Percentiles rank a stretch among this genome's conserved stretches.
Conservation (phyloP, 2,797 vertebrate species). For the Gambusia yucatana region DNA sequence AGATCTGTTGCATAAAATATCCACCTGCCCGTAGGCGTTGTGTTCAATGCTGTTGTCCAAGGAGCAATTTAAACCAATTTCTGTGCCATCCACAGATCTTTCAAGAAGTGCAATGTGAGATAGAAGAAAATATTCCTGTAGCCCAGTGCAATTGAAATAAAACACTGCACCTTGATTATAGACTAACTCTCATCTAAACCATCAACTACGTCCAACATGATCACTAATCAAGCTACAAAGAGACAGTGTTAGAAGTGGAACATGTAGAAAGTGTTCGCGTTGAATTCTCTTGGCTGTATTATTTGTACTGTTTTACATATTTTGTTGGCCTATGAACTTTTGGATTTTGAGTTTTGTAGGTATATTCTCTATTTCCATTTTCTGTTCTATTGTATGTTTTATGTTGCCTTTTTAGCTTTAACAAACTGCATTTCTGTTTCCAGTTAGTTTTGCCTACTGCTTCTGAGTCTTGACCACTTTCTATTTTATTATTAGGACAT, state of each 20-base stretch:
- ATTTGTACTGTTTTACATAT: neutral
- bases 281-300: neutral
- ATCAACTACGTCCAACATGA: conserved; percentile 51
- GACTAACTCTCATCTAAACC: conserved; percentile 30
- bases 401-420: neutral
- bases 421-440: neutral
- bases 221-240: conserved; percentile 67
- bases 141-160: conserved; percentile 61
- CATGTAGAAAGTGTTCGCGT: neutral
- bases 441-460: neutral
- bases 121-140: conserved; percentile 32
- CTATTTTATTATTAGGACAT: neutral
- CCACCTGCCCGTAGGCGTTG: conserved; percentile 41
- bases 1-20: conserved; percentile 44
- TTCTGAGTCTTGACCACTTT: neutral
- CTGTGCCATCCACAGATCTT: conserved; percentile 49
- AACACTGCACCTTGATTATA: conserved; percentile 59
- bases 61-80: conserved; percentile 45
- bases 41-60: conserved; percentile 46
- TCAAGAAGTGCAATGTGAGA: conserved; percentile 56
- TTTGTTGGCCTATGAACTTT: neutral
- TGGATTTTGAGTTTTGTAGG: neutral
- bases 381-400: neutral
- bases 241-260: conserved; percentile 37
- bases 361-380: neutral